Evolutionary conservation across 2,797 vertebrate genomes (phyloP).

Genomic region (Catharus ustulatus): DNA sequence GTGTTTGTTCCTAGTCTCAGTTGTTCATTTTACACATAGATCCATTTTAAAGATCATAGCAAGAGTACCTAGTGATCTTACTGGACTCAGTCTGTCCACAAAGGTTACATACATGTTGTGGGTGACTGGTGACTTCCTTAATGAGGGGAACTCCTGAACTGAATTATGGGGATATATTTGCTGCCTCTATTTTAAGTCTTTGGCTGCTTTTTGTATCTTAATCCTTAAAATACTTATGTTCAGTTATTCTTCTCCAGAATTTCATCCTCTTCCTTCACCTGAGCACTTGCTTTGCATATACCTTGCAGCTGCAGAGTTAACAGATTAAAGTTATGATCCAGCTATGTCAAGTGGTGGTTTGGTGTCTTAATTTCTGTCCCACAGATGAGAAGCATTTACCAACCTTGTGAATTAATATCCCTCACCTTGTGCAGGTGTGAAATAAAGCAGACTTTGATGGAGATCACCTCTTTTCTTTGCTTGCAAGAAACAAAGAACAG

Average conservation of each 20-base stretch:
- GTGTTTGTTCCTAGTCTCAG: background rate
- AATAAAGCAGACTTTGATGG: background rate
- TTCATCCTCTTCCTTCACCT: background rate
- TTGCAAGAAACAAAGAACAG: background rate
- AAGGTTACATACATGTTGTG: background rate
- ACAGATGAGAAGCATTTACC: background rate
- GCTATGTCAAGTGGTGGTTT: background rate
- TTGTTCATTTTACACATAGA: background rate
- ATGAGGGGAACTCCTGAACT: background rate
- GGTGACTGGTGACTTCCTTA: background rate
- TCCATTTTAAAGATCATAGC: background rate
- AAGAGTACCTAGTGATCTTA: background rate
- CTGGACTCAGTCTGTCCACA: background rate
- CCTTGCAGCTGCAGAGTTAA: background rate
- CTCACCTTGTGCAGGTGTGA: background rate
- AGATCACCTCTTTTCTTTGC: background rate
- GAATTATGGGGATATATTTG: constrained; percentile 22
- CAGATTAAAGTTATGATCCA: constrained; percentile 10
- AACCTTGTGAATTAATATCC: background rate
- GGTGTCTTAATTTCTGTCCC: constrained; percentile 10
- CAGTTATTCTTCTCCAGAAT: background rate
- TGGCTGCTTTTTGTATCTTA: constrained; percentile 2
- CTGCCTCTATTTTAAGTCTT: background rate
- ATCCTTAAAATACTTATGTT: background rate
- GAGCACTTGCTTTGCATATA: constrained; percentile 23